Evolutionary conservation across 2,113 vertebrate genomes (phyloP).

Genomic region (Lontra canadensis): DNA sequence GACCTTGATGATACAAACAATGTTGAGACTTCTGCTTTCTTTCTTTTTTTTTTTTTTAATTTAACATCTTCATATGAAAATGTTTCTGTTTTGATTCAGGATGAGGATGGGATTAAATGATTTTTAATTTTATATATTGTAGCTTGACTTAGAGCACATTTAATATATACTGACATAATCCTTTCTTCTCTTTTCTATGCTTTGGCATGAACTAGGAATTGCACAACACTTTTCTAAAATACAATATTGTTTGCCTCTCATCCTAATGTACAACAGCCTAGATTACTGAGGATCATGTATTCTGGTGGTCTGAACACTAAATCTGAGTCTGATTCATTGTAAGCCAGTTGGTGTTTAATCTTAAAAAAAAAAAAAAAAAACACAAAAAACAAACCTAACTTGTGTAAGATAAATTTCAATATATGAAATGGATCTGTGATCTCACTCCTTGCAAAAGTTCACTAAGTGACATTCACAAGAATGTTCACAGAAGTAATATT

Average conservation of each 20-base stretch:
- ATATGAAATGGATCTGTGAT: background rate
- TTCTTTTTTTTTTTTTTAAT: background rate
- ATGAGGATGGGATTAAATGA: background rate
- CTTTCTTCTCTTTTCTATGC: background rate
- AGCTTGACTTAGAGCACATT: background rate
- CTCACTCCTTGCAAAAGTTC: background rate
- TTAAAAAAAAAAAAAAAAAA: background rate
- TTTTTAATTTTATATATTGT: background rate
- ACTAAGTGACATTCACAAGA: background rate
- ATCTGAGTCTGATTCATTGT: background rate
- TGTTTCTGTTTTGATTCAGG: background rate
- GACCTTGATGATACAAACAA: background rate
- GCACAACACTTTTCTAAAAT: constrained; percentile 2
- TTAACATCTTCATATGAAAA: background rate
- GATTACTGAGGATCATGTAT: background rate
- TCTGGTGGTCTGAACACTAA: background rate
- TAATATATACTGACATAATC: background rate
- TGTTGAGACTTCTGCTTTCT: background rate
- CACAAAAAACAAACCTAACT: background rate
- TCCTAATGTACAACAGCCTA: background rate
- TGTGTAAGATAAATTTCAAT: constrained; percentile 5
- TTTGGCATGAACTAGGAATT: background rate
- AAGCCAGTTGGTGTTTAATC: background rate
- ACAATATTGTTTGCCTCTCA: background rate
- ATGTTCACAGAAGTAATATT: no score